phyloP scores from a whole-genome alignment of 1,140 invertebrate genomes.

The Ceratosolen fusciceps region DNA sequence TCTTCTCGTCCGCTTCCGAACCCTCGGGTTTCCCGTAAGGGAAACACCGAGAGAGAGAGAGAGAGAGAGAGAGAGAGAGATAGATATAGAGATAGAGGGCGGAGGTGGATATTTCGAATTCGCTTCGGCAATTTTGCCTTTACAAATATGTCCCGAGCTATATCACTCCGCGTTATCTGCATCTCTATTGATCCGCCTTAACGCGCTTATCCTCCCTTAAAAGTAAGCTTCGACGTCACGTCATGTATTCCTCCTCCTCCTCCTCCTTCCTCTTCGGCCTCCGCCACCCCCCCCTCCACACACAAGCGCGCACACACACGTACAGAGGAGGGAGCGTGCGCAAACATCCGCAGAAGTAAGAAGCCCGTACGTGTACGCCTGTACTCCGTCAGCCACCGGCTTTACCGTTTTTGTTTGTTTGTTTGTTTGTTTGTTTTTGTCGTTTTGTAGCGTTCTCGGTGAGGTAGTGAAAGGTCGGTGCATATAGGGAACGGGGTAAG shows the following conservation, averaged over 20 bases:
- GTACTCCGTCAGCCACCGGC: neutral
- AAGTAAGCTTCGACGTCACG: neutral
- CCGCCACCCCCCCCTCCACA: too few relatives aligned
- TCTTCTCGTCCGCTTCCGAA: neutral
- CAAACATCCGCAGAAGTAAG: neutral
- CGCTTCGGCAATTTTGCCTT: neutral
- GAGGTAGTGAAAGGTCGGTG: too few relatives aligned
- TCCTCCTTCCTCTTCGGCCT: too few relatives aligned
- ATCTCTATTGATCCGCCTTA: conserved; percentile 15
- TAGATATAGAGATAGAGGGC: too few relatives aligned
- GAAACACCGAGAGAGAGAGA: too few relatives aligned
- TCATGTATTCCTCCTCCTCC: too few relatives aligned
- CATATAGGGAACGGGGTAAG: too few relatives aligned
- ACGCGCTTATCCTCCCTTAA: neutral
- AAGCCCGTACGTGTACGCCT: neutral
- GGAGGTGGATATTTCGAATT: neutral
- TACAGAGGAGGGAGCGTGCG: neutral
- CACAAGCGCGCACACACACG: neutral
- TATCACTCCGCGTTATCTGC: neutral
- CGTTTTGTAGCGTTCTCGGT: too few relatives aligned
- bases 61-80: too few relatives aligned
- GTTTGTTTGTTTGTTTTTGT: too few relatives aligned
- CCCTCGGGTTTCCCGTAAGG: too few relatives aligned
- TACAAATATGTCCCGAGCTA: neutral
- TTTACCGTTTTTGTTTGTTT: neutral